Evolutionary conservation across 2,888 invertebrate species (phyloP), one percentile per base, ranked within the genome.

Genomic region (Pyrrhia umbra): DNA sequence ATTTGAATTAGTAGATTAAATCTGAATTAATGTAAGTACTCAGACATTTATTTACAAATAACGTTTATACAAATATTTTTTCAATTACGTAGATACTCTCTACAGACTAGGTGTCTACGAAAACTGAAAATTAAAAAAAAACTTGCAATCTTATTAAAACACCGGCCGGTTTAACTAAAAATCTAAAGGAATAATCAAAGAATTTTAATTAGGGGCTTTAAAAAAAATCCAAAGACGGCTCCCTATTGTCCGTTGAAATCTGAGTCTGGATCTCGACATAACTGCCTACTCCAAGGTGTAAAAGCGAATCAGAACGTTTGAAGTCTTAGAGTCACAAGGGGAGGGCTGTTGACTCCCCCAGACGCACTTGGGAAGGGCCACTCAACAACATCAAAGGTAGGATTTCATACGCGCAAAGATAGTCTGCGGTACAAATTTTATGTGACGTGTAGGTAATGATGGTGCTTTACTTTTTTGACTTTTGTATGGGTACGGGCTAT

Each of bases 251-350:
- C 64, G 50, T 40, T 45, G 54, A 64, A 72, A 70, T 76, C 75
- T 62, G 68, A 71, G 79, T 71, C 73, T 77, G 67, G 62, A 76
- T 80, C 79, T 76, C 79, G 63, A 73, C 75, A 43, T 82, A 83
- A 80, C 82, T 80, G 83, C 84, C 87, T 88, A 84, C 88, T 88
- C 81, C 77, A 88, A 91, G 92, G 92, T 89, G 92, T 91, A 91
- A 92, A 92, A 85, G 92, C 90, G 88, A 90, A 91, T 91, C 91
- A 88, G 85, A 86, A 74, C 90, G 88, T 91, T 91, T 92, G 89
- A 91, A 88, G 90, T 89, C 82, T 83, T 81, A 82, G 81, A 84
- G 81, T 76, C 81, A 81, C 74, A 81, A 83, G 84, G 85, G 85
- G 88, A 85, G 86, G 68, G 85, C 84, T 86, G 86, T 89, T 86